Evolutionary conservation across 2,113 vertebrate species (phyloP).

Genomic region (Ctenodactylus gundi): DNA sequence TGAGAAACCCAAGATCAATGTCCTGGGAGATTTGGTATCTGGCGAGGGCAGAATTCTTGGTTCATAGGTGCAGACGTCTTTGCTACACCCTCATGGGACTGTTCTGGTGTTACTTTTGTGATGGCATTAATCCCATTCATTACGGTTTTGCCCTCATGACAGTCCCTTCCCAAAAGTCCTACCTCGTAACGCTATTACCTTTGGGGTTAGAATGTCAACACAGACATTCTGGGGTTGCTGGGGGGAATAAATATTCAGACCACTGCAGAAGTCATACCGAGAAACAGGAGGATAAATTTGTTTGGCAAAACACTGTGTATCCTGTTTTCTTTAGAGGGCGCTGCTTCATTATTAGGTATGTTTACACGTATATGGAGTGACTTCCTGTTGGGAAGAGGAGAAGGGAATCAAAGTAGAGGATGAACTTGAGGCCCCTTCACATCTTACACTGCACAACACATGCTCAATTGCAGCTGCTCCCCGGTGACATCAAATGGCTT

Average conservation of each 20-base stretch:
- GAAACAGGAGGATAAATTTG: not conserved
- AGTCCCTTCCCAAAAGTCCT: not conserved
- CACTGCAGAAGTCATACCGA: too few relatives aligned
- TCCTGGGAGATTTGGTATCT: not conserved
- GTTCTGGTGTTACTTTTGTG: not conserved
- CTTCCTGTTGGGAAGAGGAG: too few relatives aligned
- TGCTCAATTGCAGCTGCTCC: not conserved
- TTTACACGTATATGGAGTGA: not conserved
- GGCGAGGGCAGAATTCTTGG: not conserved
- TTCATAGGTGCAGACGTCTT: not conserved
- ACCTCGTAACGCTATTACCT: not conserved
- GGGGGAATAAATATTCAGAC: not conserved
- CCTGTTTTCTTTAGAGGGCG: not conserved
- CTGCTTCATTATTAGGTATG: not conserved
- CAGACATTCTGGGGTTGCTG: too few relatives aligned
- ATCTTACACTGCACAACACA: not conserved
- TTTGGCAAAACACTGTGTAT: not conserved
- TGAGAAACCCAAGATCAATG: not conserved
- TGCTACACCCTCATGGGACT: not conserved
- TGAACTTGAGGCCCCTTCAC: not conserved
- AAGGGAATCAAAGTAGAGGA: not conserved
- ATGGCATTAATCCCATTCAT: not conserved
- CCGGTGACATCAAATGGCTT: not conserved
- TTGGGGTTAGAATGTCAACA: not conserved
- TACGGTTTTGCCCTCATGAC: not conserved